Evolutionary conservation across 1,140 invertebrate species (phyloP), one percentile per base, ranked within the genome.

Genomic region (Brachionus calyciflorus): DNA sequence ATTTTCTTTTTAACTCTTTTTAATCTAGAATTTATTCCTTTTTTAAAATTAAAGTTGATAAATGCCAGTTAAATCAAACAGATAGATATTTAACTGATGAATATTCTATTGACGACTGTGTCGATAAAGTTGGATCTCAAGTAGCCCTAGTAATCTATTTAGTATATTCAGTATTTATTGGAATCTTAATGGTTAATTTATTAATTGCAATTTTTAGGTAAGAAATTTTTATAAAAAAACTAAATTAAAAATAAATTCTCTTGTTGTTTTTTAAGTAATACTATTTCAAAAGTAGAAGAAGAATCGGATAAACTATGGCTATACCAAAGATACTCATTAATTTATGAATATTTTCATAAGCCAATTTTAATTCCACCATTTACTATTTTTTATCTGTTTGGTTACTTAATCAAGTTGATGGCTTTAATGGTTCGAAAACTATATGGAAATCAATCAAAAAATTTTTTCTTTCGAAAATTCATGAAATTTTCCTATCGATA

Each of bases 201-300:
- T 17, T 73, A 33, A 73, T 73, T 55, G 69, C 69, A 12, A 73
- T 73, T 3, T 73, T 73, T 28, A 73, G 24, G 53, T 57, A 57
- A 24, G 12, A 14, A 57, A 12, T 2, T 10, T 28, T 57, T 57
- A 7, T 33, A 17, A 28, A 28, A 12, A 7, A 19, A 19, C 21
- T 57, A 10, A 33, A 57, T 28, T 33, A 57, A 57, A 57, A 3
- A 57, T 28, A 19, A n/a, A 33, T 37, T 17, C 6, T 63, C n/a
- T n/a, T n/a, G n/a, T n/a, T n/a, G n/a, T 6, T 19, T 30, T 17
- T 21, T 21, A 26, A 65, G 51, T 14, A 76, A 76, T 26, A 76
- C 51, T 2, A 51, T 44, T 19, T 14, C 14, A 17, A 21, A 55
- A n/a, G 33, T 76, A 19, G 26, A 76, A 30, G 33, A 46, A 30